These are phyloP conservation scores for Rhadinocentrus ornatus DNA, from an alignment of 2,797 vertebrate genomes.

Conservation along the genomic window DNA sequence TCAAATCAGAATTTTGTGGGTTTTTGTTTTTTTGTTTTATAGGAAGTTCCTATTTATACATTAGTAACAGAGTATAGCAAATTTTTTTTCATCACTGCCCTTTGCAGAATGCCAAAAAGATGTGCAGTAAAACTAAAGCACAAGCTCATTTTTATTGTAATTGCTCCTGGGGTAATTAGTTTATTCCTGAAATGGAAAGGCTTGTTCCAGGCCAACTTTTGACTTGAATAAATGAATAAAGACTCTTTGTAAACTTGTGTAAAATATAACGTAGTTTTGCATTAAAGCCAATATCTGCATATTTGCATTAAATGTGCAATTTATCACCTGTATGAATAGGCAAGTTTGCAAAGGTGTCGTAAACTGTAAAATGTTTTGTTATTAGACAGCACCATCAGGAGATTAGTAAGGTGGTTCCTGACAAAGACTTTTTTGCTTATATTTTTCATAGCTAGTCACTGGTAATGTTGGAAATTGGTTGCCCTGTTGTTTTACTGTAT, in stretches of 20 bases:
- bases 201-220: neutral
- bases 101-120: neutral
- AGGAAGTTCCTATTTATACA: neutral
- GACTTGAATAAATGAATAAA: neutral
- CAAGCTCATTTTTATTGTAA: neutral
- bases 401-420: neutral
- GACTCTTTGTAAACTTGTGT: neutral
- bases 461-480: constrained; percentile 12
- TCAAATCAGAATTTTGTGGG: neutral
- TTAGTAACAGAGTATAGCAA: neutral
- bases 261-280: neutral
- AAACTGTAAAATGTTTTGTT: neutral
- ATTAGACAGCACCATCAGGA: neutral
- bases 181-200: constrained; percentile 8
- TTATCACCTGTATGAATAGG: neutral
- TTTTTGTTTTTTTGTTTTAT: constrained; percentile 9
- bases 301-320: neutral
- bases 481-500: neutral
- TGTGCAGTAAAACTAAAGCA: constrained; percentile 1
- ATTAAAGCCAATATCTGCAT: neutral
- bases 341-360: neutral
- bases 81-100: neutral
- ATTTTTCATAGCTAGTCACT: neutral
- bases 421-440: neutral
- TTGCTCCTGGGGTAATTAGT: neutral